Base-by-base conservation (phyloP, 2,113 vertebrate genomes). In the Apus apus region DNA sequence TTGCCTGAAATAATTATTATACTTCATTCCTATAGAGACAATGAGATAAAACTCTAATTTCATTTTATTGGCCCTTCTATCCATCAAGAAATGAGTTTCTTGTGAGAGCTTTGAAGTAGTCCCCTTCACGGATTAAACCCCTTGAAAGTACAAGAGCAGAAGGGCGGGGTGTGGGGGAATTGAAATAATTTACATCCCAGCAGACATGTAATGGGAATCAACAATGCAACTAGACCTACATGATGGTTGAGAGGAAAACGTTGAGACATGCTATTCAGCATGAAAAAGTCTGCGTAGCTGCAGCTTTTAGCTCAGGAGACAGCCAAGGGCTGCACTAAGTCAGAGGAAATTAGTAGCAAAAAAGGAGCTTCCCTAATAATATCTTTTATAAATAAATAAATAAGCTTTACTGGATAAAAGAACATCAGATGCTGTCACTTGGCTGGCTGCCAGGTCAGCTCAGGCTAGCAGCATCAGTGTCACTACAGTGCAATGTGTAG, bases 41-140 rank as follows among this genome's bases (percentile, higher is more conserved):
- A 97, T 97, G 94, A 97, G 96, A 97, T 97, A 97, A 97, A 97
- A 97, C 96, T 96, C 97, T 97, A 97, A 97, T 97, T 97, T 97
- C 6, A 4, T 97, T 97, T 97, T 97, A 97, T 97, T 97, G 96
- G 97, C 94, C 96, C 87, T 95, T 95, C 97, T 97, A 97, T 95
- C 95, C 96, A 96, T 96, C 87, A 94, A 96, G 95, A 97, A 97
- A 96, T 95, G 85, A 97, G 95, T 96, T 96, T 97, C 97, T 97
- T 95, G 87, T 88, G 96, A 97, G 95, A 86, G 92, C 97, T 97
- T 97, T 97, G 97, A 97, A 97, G 97, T 97, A 96, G 96, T 96
- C 96, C 94, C 95, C 96, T 97, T 97, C 96, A 97, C 7, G 93
- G 96, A 97, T 97, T 97, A 97, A 97, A 96, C 96, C 95, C 95